Conservation (phyloP, 2,113 vertebrate genomes). For the Python bivittatus region DNA sequence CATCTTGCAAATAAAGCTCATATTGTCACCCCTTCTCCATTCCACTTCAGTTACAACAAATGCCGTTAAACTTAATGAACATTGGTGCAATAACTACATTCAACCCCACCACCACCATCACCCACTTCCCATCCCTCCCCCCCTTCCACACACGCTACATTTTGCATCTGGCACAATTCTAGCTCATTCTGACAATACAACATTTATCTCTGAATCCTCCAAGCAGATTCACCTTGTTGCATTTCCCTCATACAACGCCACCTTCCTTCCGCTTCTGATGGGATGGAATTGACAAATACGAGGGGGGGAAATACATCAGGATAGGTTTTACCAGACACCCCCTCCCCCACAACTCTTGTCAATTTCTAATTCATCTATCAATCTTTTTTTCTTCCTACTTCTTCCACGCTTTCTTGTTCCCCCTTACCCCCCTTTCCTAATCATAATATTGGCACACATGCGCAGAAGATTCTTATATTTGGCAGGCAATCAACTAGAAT, state of each 20-base stretch:
- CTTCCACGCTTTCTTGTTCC: constrained; percentile 19
- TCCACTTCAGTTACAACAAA: neutral
- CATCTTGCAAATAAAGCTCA: neutral
- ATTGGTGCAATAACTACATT: constrained; percentile 1
- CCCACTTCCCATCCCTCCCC: neutral
- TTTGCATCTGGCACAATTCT: constrained; percentile 9
- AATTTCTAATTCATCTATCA: constrained; percentile 42
- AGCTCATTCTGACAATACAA: constrained; percentile 35
- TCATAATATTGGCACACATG: constrained; percentile 42
- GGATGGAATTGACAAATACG: constrained; percentile 36
- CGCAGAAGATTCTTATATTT: constrained; percentile 32
- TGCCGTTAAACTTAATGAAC: neutral
- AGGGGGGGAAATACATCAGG: constrained; percentile 17
- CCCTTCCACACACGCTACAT: neutral
- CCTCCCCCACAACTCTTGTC: constrained; percentile 26
- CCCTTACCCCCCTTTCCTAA: constrained; percentile 10
- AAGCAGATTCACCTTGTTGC: constrained; percentile 39
- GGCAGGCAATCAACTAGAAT: constrained; percentile 50
- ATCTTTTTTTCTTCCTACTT: constrained; percentile 31
- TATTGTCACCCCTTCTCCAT: neutral
- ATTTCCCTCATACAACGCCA: constrained; percentile 30
- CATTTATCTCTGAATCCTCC: constrained; percentile 29
- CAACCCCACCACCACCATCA: neutral
- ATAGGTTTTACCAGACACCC: constrained; percentile 15
- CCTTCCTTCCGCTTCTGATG: constrained; percentile 33